These are phyloP conservation scores for human DNA, from an alignment of 2,113 vertebrate species.

Conservation along the genomic window DNA sequence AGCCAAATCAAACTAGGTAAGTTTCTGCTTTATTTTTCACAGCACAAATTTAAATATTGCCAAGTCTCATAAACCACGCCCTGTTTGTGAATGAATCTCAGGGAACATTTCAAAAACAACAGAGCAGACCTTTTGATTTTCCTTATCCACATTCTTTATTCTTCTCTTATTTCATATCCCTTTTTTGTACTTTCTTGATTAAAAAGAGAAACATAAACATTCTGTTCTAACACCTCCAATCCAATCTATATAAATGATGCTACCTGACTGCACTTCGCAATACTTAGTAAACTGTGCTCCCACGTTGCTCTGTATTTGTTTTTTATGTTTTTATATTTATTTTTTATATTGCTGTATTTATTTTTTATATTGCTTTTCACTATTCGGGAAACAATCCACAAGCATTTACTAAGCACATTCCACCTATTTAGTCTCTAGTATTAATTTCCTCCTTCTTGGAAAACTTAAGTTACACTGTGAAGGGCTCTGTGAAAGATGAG, in stretches of 20 bases:
- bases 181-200: background rate
- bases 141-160: background rate
- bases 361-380: background rate
- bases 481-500: background rate
- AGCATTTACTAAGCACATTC: background rate
- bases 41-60: background rate
- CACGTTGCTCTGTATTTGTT: background rate
- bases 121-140: background rate
- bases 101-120: background rate
- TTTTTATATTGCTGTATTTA: background rate
- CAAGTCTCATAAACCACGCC: background rate
- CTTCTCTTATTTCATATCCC: background rate
- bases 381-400: background rate
- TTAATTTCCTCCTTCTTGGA: background rate
- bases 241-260: background rate
- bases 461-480: background rate
- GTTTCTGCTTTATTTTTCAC: constrained; percentile 26
- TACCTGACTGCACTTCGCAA: background rate
- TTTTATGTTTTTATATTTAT: background rate
- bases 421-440: background rate
- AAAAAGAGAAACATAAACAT: background rate
- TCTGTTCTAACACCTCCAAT: background rate
- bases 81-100: background rate
- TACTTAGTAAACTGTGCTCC: background rate
- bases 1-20: background rate